Percentiles rank a stretch among this genome's conserved stretches.
Conservation (phyloP, 1,140 invertebrate genomes). For the Linepithema humile region DNA sequence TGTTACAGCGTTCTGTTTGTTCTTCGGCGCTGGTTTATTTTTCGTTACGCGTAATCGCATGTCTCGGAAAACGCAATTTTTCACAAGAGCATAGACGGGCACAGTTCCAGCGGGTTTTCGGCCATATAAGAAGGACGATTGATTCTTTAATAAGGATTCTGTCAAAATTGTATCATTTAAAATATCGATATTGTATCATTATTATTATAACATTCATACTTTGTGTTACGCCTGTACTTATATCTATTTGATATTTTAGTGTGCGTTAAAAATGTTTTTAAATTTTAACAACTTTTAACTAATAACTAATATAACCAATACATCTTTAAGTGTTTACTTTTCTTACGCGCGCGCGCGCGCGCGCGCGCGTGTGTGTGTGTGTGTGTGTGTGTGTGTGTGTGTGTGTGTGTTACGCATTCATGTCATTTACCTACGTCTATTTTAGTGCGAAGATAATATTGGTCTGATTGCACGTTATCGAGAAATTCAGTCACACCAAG, state of each 20-base stretch:
- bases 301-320: no score
- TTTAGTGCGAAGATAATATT: constrained; percentile 85
- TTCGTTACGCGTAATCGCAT: not conserved
- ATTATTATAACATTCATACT: not conserved
- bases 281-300: no score
- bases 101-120: constrained; percentile 85
- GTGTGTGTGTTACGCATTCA: not conserved
- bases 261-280: not conserved
- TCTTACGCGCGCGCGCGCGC: no score
- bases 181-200: not conserved
- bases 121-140: constrained; percentile 86
- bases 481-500: constrained; percentile 87
- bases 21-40: not conserved
- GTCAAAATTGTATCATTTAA: constrained; percentile 15
- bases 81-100: constrained; percentile 87
- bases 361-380: not conserved
- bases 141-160: constrained; percentile 84
- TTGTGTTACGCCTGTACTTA: not conserved
- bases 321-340: no score
- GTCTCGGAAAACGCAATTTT: constrained; percentile 73
- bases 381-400: not conserved
- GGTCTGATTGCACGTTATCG: constrained; percentile 84
- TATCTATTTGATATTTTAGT: no score
- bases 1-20: not conserved
- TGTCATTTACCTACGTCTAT: constrained; percentile 81